Evolutionary conservation across 2,113 vertebrate genomes (phyloP).

Genomic region (Butorides virescens): DNA sequence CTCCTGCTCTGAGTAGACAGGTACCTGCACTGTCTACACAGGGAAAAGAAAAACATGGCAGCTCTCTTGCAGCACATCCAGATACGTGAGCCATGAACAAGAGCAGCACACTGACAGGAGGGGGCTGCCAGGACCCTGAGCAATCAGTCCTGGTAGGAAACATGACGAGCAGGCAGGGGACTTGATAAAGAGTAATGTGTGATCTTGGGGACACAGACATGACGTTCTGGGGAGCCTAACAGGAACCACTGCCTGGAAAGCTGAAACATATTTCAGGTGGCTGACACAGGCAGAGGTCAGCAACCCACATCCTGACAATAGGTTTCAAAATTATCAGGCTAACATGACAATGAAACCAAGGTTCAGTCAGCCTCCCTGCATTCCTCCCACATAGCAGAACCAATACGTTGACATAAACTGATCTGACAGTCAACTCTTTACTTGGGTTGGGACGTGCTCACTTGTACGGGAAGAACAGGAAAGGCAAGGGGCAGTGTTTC

Average conservation of each 20-base stretch:
- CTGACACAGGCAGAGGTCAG: neutral
- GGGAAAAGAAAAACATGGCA: neutral
- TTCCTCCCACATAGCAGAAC: neutral
- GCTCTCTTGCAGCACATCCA: neutral
- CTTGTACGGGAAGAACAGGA: neutral
- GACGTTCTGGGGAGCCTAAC: neutral
- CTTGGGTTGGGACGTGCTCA: neutral
- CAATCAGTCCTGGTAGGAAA: neutral
- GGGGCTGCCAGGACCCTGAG: neutral
- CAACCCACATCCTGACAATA: neutral
- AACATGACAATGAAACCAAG: neutral
- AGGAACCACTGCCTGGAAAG: neutral
- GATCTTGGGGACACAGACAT: neutral
- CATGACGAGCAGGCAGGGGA: neutral
- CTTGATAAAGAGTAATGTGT: neutral
- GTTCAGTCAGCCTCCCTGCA: neutral
- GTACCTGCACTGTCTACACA: slow-evolving; percentile 89
- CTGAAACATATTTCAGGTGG: neutral
- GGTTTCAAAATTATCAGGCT: neutral
- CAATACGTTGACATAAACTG: neutral
- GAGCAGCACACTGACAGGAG: neutral
- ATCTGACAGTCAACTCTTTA: neutral
- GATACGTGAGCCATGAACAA: neutral
- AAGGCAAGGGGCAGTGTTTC: neutral
- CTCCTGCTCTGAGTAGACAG: slow-evolving; percentile 96